These are phyloP conservation scores for Rhagoletis zephyria DNA, from an alignment of 1,140 invertebrate genomes.

Conservation along the genomic window DNA sequence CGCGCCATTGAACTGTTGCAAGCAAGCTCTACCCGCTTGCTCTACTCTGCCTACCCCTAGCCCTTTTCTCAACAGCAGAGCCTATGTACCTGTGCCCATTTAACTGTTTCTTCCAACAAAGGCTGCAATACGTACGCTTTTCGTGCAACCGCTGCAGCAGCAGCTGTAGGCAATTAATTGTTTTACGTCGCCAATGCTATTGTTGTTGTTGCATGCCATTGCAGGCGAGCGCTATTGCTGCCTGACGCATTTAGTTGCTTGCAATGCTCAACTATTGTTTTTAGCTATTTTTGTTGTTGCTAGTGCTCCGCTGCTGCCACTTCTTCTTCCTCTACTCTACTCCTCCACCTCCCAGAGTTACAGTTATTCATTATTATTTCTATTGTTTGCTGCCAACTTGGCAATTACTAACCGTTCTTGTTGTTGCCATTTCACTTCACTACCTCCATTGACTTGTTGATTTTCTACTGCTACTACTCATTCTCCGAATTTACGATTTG, in stretches of 20 bases:
- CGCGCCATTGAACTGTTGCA: constrained; percentile 40
- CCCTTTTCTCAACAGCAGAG: too few relatives aligned
- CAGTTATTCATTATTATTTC: constrained; percentile 29
- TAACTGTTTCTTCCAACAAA: not conserved
- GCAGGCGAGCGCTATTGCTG: not conserved
- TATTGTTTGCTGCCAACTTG: constrained; percentile 45
- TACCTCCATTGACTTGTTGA: constrained; percentile 19
- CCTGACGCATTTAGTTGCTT: not conserved
- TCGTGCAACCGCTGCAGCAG: not conserved
- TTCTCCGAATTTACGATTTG: not conserved
- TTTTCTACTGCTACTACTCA: not conserved
- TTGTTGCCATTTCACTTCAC: constrained; percentile 13
- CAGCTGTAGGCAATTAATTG: constrained; percentile 22
- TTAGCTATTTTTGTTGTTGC: not conserved
- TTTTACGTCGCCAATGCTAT: not conserved
- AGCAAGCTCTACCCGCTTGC: not conserved
- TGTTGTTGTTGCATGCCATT: not conserved
- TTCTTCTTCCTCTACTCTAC: not conserved
- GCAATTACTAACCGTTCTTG: not conserved
- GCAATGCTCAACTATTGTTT: not conserved
- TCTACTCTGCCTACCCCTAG: not conserved
- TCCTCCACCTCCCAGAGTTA: not conserved
- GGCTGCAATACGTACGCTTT: not conserved
- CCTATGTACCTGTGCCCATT: not conserved
- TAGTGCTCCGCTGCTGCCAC: not conserved